phyloP scores from a whole-genome alignment of 1,140 invertebrate species.

The Chymomyza costata region DNA sequence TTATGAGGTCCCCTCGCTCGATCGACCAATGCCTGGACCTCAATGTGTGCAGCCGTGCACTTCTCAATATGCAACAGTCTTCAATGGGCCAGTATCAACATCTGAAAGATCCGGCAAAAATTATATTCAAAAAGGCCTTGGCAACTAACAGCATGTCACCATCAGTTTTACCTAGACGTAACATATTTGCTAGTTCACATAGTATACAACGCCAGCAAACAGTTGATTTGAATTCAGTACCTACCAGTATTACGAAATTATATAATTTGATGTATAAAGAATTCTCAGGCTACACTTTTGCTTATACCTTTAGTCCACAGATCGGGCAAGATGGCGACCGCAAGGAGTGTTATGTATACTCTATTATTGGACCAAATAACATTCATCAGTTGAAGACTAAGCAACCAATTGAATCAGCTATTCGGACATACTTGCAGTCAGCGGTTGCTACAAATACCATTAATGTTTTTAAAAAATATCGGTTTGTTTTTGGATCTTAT shows the following conservation, averaged over 20 bases:
- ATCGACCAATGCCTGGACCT: no score
- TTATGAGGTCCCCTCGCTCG: no score
- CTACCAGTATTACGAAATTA: slow-evolving; percentile 33
- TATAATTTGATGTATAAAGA: slow-evolving; percentile 32
- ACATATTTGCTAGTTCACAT: slow-evolving; percentile 5
- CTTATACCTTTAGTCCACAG: slow-evolving; percentile 56
- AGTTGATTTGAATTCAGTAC: slow-evolving; percentile 39
- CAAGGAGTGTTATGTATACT: slow-evolving; percentile 61
- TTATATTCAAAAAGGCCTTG: no score
- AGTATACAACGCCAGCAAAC: background rate
- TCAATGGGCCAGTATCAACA: no score
- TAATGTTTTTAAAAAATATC: slow-evolving; percentile 29
- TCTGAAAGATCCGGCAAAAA: no score
- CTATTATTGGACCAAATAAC: slow-evolving; percentile 53
- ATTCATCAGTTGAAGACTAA: slow-evolving; percentile 24
- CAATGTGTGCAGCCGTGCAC: no score
- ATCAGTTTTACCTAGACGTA: no score
- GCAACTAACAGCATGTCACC: no score
- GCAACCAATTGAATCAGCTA: slow-evolving; percentile 47
- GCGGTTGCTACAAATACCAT: slow-evolving; percentile 39
- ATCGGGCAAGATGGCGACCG: slow-evolving; percentile 52
- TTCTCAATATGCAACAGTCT: no score
- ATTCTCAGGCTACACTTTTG: slow-evolving; percentile 60
- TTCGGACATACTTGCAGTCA: slow-evolving; percentile 64
- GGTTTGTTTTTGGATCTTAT: slow-evolving; percentile 25